A percentile compares a stretch with the other conserved stretches of the same genome.
Conservation (phyloP, 2,797 vertebrate species). For the Chanos chanos region DNA sequence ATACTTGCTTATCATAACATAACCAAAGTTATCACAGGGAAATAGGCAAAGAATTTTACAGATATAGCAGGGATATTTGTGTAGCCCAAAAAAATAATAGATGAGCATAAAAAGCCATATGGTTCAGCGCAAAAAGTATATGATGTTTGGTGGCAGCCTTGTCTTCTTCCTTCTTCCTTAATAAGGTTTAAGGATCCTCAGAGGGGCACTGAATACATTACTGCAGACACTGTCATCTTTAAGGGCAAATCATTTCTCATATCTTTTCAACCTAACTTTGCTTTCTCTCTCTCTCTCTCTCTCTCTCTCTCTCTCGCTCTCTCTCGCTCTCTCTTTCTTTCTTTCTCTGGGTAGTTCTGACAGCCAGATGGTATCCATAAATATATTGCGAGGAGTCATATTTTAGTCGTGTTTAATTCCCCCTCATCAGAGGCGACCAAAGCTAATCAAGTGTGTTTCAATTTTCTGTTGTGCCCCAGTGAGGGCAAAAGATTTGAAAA, state of each 20-base stretch:
- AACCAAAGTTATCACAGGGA: too few relatives aligned
- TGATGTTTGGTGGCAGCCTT: neutral
- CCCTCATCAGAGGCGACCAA: slow-evolving; percentile 1
- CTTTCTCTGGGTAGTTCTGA: slow-evolving; percentile 9
- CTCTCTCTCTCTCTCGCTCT: neutral
- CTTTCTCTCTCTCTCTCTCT: neutral
- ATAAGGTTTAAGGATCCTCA: too few relatives aligned
- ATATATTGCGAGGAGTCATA: slow-evolving; percentile 16
- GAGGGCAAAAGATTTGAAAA: neutral
- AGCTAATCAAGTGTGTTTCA: slow-evolving; percentile 22
- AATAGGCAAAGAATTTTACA: too few relatives aligned
- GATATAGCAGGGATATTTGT: slow-evolving; percentile 5
- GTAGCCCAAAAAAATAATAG: neutral
- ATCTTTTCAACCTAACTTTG: too few relatives aligned
- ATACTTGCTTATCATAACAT: too few relatives aligned
- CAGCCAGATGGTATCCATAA: slow-evolving; percentile 30
- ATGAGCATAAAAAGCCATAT: slow-evolving; percentile 18
- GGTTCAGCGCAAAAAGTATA: neutral
- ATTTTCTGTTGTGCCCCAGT: neutral
- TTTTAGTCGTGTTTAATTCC: slow-evolving; percentile 8
- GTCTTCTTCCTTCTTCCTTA: neutral
- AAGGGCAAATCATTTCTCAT: neutral
- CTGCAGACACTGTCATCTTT: too few relatives aligned
- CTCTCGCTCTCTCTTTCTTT: neutral
- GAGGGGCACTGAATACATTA: too few relatives aligned